A percentile compares a stretch with the other conserved stretches of the same genome.
These are phyloP conservation scores for Martes martes DNA, from an alignment of 2,113 vertebrate species.

Conservation along the genomic window DNA sequence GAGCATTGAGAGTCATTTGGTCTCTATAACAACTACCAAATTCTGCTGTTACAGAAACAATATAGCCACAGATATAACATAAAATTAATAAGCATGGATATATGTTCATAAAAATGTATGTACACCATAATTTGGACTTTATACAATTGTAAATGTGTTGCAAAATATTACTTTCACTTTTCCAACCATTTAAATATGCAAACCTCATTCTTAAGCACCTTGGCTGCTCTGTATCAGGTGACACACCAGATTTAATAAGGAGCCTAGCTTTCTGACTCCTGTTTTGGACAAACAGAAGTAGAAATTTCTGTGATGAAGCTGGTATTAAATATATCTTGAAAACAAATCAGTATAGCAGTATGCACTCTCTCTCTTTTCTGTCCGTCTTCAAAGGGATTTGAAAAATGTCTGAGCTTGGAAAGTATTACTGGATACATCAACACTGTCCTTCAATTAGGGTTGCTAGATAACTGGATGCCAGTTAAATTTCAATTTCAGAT, in stretches of 20 bases:
- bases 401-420: background rate
- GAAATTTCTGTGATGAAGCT: background rate
- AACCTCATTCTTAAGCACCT: background rate
- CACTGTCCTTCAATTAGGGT: background rate
- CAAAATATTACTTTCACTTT: background rate
- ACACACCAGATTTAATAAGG: background rate
- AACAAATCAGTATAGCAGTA: background rate
- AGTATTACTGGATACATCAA: background rate
- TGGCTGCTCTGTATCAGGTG: background rate
- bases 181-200: background rate
- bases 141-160: background rate
- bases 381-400: background rate
- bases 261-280: background rate
- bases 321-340: background rate
- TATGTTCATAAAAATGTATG: background rate
- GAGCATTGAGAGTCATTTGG: background rate
- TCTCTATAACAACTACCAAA: background rate
- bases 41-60: background rate
- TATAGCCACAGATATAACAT: background rate
- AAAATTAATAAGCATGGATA: background rate
- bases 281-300: background rate
- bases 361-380: background rate
- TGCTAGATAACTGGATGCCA: background rate
- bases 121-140: background rate
- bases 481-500: background rate